These are phyloP conservation scores for Choristoneura rosaceana DNA, from an alignment of 2,888 invertebrate genomes.

Conservation along the genomic window DNA sequence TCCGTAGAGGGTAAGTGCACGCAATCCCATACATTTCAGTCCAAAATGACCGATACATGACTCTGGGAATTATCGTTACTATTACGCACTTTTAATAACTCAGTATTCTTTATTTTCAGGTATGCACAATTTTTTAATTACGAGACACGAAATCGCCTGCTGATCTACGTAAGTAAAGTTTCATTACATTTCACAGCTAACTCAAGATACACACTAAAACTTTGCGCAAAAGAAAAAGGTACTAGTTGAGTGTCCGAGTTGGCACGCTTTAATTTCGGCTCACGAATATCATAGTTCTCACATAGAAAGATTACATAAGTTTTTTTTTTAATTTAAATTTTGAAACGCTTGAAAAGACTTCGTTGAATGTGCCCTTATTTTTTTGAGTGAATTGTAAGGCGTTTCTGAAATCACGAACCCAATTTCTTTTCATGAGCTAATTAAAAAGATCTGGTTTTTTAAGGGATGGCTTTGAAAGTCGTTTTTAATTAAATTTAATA, in stretches of 20 bases:
- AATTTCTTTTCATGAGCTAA: neutral
- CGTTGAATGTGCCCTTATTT: neutral
- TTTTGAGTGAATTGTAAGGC: neutral
- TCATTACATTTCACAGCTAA: conserved; percentile 1
- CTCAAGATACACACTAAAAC: conserved; percentile 7
- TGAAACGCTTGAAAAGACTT: neutral
- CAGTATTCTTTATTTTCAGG: conserved; percentile 25
- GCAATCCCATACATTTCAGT: too few relatives aligned
- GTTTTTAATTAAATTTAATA: conserved; percentile 3
- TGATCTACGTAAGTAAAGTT: conserved; percentile 16
- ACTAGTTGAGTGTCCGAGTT: neutral
- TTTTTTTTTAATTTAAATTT: too few relatives aligned
- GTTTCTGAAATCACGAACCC: neutral
- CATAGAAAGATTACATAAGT: neutral
- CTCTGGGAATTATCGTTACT: too few relatives aligned
- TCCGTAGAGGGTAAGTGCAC: too few relatives aligned
- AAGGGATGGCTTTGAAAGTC: neutral
- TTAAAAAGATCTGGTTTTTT: neutral
- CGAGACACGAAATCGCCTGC: neutral
- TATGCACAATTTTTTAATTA: conserved; percentile 4
- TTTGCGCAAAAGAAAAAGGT: conserved; percentile 11
- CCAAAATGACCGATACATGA: too few relatives aligned
- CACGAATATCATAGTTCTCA: conserved; percentile 12
- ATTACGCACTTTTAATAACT: neutral
- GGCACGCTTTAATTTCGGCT: conserved; percentile 15